These are phyloP conservation scores for Dascyllus trimaculatus DNA, from an alignment of 2,113 vertebrate genomes.

Conservation along the genomic window DNA sequence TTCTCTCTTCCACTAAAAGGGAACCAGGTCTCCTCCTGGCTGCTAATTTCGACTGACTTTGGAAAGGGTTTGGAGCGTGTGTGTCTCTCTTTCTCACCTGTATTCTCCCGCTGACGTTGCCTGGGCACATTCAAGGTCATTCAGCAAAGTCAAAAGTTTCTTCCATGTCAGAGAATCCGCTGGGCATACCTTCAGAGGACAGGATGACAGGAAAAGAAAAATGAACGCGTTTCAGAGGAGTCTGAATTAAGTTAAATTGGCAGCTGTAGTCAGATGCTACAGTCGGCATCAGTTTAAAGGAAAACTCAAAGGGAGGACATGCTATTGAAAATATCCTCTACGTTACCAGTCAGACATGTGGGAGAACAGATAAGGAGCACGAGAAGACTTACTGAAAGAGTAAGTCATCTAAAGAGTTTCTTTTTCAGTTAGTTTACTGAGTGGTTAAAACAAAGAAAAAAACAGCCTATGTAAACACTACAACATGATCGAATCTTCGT, in stretches of 20 bases:
- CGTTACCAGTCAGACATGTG: too few species aligned
- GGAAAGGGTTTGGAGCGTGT: neutral
- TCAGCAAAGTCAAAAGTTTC: conserved; percentile 13
- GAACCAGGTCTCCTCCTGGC: conserved; percentile 38
- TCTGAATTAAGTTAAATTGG: neutral
- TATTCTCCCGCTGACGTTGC: conserved; percentile 1
- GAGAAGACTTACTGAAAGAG: neutral
- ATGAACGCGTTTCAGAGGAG: neutral
- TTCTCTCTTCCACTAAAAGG: conserved; percentile 6
- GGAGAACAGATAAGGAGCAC: too few species aligned
- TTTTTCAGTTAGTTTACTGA: too few species aligned
- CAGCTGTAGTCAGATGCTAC: neutral
- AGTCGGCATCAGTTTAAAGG: neutral
- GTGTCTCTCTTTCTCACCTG: conserved; percentile 15
- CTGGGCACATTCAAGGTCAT: conserved; percentile 10
- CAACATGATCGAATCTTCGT: too few species aligned
- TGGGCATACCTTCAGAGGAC: conserved; percentile 9
- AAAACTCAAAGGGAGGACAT: neutral
- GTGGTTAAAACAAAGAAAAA: too few species aligned
- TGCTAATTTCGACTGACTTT: conserved; percentile 12
- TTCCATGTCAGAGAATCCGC: neutral
- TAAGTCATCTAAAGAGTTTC: neutral
- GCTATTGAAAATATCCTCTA: too few species aligned
- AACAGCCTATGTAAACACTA: too few species aligned
- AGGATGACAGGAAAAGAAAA: neutral